A percentile compares a stretch with the other conserved stretches of the same genome.
phyloP scores from a whole-genome alignment of 2,797 vertebrate species.

The Scolopax bukidnonensis region DNA sequence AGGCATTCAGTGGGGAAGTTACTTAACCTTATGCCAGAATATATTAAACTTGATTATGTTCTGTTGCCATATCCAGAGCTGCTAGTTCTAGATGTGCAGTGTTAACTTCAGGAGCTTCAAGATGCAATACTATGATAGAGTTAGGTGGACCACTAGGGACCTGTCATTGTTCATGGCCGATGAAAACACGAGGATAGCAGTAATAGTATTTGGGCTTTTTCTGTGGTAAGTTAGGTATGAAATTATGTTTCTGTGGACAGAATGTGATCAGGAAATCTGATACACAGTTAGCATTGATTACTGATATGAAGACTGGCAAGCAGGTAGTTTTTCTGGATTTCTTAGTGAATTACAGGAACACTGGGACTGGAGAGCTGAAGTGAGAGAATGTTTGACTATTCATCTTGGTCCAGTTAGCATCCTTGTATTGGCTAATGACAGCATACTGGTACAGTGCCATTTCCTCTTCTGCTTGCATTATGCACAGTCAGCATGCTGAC shows the following conservation, averaged over 20 bases:
- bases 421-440: background rate
- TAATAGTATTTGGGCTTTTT: background rate
- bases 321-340: background rate
- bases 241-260: background rate
- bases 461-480: slow-evolving; percentile 19
- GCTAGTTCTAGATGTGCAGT: background rate
- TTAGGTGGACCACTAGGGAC: background rate
- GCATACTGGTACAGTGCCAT: background rate
- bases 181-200: background rate
- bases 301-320: background rate
- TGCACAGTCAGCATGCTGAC: slow-evolving; percentile 12
- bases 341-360: background rate
- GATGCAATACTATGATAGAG: background rate
- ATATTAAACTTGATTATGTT: background rate
- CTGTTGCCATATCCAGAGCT: background rate
- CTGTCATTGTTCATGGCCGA: background rate
- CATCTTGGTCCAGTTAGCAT: background rate
- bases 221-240: background rate
- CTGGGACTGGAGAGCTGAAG: background rate
- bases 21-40: background rate
- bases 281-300: background rate
- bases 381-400: background rate
- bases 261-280: background rate
- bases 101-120: background rate
- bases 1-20: background rate